Percentiles rank a stretch among this genome's conserved stretches.
These are phyloP conservation scores for Phycodurus eques DNA, from an alignment of 2,113 vertebrate species.

Conservation along the genomic window DNA sequence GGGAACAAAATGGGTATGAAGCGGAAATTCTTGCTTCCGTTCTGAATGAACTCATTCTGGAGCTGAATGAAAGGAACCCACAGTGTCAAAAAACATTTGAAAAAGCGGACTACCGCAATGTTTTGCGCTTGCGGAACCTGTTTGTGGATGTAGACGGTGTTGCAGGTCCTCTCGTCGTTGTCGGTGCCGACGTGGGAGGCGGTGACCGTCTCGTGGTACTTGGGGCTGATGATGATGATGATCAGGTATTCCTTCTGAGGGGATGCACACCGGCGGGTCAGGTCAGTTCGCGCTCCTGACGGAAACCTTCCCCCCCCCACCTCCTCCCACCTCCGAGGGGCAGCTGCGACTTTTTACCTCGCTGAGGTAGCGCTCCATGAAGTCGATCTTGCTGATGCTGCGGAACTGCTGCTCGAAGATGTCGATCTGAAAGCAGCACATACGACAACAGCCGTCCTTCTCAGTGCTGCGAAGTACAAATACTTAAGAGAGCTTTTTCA, in stretches of 20 bases:
- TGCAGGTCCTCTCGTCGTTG: slow-evolving; percentile 75
- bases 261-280: not conserved
- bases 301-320: too few relatives aligned
- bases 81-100: too few relatives aligned
- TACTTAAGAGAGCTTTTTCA: too few relatives aligned
- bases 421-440: slow-evolving; percentile 68
- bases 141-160: slow-evolving; percentile 79
- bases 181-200: slow-evolving; percentile 53
- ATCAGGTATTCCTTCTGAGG: slow-evolving; percentile 78
- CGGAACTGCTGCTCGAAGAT: slow-evolving; percentile 79
- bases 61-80: slow-evolving; percentile 55
- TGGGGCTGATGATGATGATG: slow-evolving; percentile 81
- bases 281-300: not conserved
- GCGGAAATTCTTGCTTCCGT: slow-evolving; percentile 80
- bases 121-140: slow-evolving; percentile 37
- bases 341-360: slow-evolving; percentile 59
- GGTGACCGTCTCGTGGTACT: slow-evolving; percentile 76
- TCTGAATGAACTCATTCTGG: slow-evolving; percentile 81
- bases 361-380: slow-evolving; percentile 79
- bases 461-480: too few relatives aligned
- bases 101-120: not conserved
- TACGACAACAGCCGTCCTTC: not conserved
- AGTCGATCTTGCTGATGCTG: slow-evolving; percentile 81
- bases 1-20: slow-evolving; percentile 80
- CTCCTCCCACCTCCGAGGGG: too few relatives aligned